Conservation (phyloP, 2,797 vertebrate genomes). For the Diglossa cyanea region DNA sequence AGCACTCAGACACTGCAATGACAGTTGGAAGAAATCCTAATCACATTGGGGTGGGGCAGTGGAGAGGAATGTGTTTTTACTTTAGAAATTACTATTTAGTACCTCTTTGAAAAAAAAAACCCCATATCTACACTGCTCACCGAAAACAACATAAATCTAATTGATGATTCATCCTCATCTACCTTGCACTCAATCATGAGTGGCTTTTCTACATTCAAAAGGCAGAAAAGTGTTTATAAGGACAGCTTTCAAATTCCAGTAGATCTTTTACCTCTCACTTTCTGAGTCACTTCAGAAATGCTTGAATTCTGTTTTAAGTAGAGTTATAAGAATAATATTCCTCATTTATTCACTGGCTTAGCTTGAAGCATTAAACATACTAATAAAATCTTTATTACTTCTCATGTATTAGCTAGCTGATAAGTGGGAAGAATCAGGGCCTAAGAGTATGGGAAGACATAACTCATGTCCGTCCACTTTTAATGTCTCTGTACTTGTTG, state of each 20-base stretch:
- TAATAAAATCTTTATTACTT: neutral
- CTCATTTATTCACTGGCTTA: neutral
- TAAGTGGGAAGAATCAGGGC: neutral
- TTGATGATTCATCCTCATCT: neutral
- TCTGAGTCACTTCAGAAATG: neutral
- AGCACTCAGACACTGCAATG: neutral
- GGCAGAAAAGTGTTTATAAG: neutral
- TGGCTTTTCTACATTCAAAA: neutral
- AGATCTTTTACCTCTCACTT: neutral
- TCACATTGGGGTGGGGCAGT: neutral
- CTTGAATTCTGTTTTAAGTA: neutral
- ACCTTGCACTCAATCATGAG: neutral
- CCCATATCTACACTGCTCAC: neutral
- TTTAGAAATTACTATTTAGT: neutral
- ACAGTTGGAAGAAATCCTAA: neutral
- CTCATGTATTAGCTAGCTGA: neutral
- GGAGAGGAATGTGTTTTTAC: neutral
- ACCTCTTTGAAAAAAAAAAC: neutral
- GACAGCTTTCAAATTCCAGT: neutral
- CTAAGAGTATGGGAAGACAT: neutral
- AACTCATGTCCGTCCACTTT: neutral
- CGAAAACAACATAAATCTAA: neutral
- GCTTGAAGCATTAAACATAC: neutral
- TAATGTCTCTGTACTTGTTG: neutral
- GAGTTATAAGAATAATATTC: neutral